phyloP scores from a whole-genome alignment of 2,113 vertebrate species.

The Corythornis vintsioides region DNA sequence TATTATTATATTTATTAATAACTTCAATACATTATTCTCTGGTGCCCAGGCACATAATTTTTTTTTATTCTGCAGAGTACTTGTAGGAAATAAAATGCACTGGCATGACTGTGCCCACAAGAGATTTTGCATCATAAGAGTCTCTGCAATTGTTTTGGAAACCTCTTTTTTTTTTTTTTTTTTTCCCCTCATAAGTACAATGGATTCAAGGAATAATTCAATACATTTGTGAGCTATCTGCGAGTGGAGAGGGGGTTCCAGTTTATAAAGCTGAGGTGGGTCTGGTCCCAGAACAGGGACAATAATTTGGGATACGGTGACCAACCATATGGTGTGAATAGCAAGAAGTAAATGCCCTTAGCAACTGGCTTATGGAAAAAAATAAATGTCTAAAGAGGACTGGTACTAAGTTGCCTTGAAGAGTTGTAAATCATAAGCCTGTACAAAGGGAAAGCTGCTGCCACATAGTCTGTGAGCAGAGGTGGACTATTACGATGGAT shows the following conservation, averaged over 20 bases:
- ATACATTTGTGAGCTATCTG: not conserved
- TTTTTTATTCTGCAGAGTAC: not conserved
- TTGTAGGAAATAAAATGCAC: not conserved
- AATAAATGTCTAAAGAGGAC: slow-evolving; percentile 41
- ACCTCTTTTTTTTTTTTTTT: not conserved
- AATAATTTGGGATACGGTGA: not conserved
- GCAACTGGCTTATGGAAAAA: not conserved
- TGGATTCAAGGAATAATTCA: not conserved
- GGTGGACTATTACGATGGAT: not conserved
- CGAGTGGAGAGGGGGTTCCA: not conserved
- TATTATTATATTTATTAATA: not conserved
- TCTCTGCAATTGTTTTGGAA: not conserved
- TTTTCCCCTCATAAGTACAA: not conserved
- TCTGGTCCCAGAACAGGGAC: not conserved
- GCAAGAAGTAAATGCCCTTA: not conserved
- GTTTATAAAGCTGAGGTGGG: not conserved
- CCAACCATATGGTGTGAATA: not conserved
- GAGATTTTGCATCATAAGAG: not conserved
- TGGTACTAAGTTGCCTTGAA: not conserved
- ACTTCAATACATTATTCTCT: not conserved
- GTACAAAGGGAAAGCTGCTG: not conserved
- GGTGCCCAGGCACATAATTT: not conserved
- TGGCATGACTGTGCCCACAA: not conserved
- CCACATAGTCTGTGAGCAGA: not conserved
- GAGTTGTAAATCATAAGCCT: slow-evolving; percentile 23